Evolutionary conservation across 2,797 vertebrate species (phyloP).

Genomic region (Florisuga fusca): DNA sequence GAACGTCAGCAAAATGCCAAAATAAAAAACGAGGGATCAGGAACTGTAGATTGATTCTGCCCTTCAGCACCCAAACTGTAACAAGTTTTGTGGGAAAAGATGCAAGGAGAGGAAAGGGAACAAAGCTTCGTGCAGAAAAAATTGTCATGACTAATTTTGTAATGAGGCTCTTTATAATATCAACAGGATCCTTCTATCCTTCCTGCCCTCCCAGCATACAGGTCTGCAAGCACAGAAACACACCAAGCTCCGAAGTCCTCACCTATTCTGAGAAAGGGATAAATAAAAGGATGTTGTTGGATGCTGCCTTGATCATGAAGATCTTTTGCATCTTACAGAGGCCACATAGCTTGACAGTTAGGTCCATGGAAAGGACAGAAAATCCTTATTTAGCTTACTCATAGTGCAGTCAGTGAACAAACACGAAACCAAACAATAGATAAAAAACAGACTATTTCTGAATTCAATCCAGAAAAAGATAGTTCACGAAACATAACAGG

Average conservation of each 20-base stretch:
- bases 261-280: not conserved
- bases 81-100: no score
- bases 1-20: no score
- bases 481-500: not conserved
- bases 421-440: not conserved
- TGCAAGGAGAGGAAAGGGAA: no score
- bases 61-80: no score
- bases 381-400: not conserved
- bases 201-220: not conserved
- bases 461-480: not conserved
- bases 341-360: not conserved
- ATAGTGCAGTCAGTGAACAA: not conserved
- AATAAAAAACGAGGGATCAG: no score
- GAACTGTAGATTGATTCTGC: no score
- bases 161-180: not conserved
- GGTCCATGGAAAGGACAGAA: not conserved
- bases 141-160: not conserved
- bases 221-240: not conserved
- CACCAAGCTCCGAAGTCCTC: not conserved
- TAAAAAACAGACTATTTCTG: not conserved
- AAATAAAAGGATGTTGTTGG: not conserved
- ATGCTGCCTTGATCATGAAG: not conserved
- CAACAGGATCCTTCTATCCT: not conserved
- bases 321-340: not conserved
- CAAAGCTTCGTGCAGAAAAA: no score